Percentiles rank a stretch among this genome's conserved stretches.
These are phyloP conservation scores for Dysdera silvatica DNA, from an alignment of 1,140 invertebrate species.

Conservation along the genomic window DNA sequence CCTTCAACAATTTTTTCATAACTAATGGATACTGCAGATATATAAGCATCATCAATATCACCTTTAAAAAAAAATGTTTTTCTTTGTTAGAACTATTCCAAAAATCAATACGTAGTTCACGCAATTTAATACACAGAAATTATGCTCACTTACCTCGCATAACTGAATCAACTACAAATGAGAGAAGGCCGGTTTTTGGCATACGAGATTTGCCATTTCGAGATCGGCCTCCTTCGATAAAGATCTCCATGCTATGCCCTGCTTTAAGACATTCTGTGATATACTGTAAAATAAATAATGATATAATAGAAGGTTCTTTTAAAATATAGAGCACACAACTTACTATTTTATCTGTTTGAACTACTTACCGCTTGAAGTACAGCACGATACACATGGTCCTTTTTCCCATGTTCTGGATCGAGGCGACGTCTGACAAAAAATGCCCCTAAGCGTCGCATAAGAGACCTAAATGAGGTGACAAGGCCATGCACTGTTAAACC, in stretches of 20 bases:
- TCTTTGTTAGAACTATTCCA: not conserved
- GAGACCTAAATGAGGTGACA: no score
- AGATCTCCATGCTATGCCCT: slow-evolving; percentile 87
- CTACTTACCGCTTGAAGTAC: slow-evolving; percentile 52
- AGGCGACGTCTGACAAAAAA: slow-evolving; percentile 86
- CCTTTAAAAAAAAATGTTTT: slow-evolving; percentile 39
- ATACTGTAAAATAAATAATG: slow-evolving; percentile 48
- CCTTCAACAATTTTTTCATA: slow-evolving; percentile 89
- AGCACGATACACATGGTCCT: slow-evolving; percentile 73
- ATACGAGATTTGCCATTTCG: slow-evolving; percentile 79
- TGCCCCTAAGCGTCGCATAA: slow-evolving; percentile 76
- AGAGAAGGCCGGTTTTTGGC: slow-evolving; percentile 84
- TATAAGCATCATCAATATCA: slow-evolving; percentile 76
- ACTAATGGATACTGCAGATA: slow-evolving; percentile 84
- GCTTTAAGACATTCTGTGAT: slow-evolving; percentile 70
- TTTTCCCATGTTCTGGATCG: slow-evolving; percentile 61
- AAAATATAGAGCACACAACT: not conserved
- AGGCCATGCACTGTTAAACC: no score
- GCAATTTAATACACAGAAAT: not conserved
- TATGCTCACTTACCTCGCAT: slow-evolving; percentile 53
- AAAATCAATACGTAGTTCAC: not conserved
- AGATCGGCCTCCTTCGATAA: slow-evolving; percentile 85
- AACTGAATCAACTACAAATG: slow-evolving; percentile 85
- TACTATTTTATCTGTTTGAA: not conserved
- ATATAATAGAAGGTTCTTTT: not conserved